These are phyloP conservation scores for Actinernus sp. DNA, from an alignment of 92 coral and sea anemone genomes.

Conservation along the genomic window DNA sequence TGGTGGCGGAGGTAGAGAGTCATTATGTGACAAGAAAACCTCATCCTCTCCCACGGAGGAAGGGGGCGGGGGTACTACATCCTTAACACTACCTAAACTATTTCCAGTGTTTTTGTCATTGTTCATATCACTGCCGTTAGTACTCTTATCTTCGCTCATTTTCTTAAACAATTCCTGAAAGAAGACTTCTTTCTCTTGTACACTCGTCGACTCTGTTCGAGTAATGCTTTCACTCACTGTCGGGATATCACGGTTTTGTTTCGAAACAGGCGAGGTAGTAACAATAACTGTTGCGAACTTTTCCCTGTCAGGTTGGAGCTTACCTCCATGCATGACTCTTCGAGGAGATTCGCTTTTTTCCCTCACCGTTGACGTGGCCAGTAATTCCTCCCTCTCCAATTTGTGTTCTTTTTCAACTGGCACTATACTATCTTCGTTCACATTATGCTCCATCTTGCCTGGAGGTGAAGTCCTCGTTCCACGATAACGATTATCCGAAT, in stretches of 20 bases:
- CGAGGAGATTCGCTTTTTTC: too few species aligned
- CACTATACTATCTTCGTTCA: neutral
- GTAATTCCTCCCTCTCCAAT: too few species aligned
- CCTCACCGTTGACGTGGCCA: too few species aligned
- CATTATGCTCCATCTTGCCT: neutral
- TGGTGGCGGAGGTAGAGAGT: slow-evolving; percentile 82
- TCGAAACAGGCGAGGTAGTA: neutral
- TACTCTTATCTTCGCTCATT: slow-evolving; percentile 2
- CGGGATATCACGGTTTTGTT: neutral
- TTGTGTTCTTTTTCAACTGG: neutral
- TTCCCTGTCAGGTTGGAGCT: too few species aligned
- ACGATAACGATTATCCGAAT: neutral
- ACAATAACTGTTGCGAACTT: too few species aligned
- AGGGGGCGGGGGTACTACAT: slow-evolving; percentile 30
- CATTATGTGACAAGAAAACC: slow-evolving; percentile 50
- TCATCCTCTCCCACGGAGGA: slow-evolving; percentile 60
- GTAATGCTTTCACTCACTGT: slow-evolving; percentile 13
- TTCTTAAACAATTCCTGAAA: slow-evolving; percentile 36
- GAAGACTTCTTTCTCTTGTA: slow-evolving; percentile 30
- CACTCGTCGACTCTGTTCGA: slow-evolving; percentile 24
- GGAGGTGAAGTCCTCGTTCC: neutral
- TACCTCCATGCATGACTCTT: too few species aligned
- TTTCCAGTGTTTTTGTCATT: neutral
- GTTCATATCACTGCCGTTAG: neutral
- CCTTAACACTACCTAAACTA: slow-evolving; percentile 11